Conservation (phyloP, 64 coral and sea anemone species). For the Cladopsammia gracilis region DNA sequence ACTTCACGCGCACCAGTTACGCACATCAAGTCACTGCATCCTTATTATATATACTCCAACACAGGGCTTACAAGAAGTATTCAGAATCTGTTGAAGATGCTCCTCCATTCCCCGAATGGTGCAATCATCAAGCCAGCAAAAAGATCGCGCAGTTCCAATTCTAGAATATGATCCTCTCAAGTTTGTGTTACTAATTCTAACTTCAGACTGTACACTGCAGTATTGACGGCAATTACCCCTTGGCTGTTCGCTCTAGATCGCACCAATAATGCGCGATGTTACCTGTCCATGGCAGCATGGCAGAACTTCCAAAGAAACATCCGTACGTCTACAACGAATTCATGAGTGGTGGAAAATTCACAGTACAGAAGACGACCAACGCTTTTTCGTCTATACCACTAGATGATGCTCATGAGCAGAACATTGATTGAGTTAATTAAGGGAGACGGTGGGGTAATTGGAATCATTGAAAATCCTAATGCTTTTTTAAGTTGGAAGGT, state of each 20-base stretch:
- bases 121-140: neutral
- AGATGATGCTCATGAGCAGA: slow-evolving; percentile 26
- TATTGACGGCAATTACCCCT: slow-evolving; percentile 7
- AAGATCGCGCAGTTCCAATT: neutral
- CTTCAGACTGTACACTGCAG: slow-evolving; percentile 35
- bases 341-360: neutral
- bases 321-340: neutral
- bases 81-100: neutral
- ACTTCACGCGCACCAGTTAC: slow-evolving; percentile 31
- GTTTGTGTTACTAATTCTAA: slow-evolving; percentile 9
- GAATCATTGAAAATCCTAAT: neutral
- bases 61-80: slow-evolving; percentile 28
- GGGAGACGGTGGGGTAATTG: slow-evolving; percentile 17
- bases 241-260: slow-evolving; percentile 49
- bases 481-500: slow-evolving; percentile 15
- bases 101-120: neutral
- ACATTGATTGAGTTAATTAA: slow-evolving; percentile 40
- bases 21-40: slow-evolving; percentile 56
- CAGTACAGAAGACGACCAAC: slow-evolving; percentile 15
- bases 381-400: slow-evolving; percentile 13
- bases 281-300: slow-evolving; percentile 5
- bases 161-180: slow-evolving; percentile 1
- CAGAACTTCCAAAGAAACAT: neutral
- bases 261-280: neutral
- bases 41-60: slow-evolving; percentile 34